Evolutionary conservation across 2,888 invertebrate species (phyloP), one percentile per base, ranked within the genome.

Genomic region (Deroplatys truncata): DNA sequence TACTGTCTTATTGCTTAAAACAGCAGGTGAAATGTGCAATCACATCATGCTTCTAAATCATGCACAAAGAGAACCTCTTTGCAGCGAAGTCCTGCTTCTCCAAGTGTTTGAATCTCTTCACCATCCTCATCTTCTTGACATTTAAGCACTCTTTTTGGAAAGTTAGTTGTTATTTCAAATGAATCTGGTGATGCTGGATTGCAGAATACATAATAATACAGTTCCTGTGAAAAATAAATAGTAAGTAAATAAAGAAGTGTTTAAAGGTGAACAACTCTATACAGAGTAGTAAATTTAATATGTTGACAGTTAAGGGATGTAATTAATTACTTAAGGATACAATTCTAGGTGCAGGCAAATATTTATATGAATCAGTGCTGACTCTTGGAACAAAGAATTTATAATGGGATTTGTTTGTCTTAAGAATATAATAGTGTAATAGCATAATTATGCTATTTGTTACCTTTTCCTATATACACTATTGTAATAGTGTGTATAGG

Each of bases 111-210:
- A 10, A 95, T 94, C 84, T 94, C 93, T 86, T 94, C 93, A 91
- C 93, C 90, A 28, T 93, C 90, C 93, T 93, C 91, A 9, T 91
- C 91, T 2, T 96, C 96, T 4, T 96, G 95, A 92, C 96, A 96
- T 8, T 96, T 95, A 89, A 99, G 94, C 90, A 97, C 96, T 91
- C 98, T 96, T 93, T 98, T 97, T 0, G 99, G 99, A 93, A 98
- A 99, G 94, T 98, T 99, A 91, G 98, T 98, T 87, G 98, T 98
- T 91, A 99, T 98, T 94, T 99, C 98, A 93, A 99, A 99, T 93
- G 97, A 96, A 93, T 98, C 96, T 1, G 99, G 99, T 25, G 99
- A 97, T 92, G 97, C 96, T 8, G 98, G 98, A 94, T 99, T 98
- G 93, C 98, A 98, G 94, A 99, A 98, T 91, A 99, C 97, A 94